A percentile compares a stretch with the other conserved stretches of the same genome.
Conservation (phyloP, 1,140 invertebrate species). For the Melanaphis sacchari region DNA sequence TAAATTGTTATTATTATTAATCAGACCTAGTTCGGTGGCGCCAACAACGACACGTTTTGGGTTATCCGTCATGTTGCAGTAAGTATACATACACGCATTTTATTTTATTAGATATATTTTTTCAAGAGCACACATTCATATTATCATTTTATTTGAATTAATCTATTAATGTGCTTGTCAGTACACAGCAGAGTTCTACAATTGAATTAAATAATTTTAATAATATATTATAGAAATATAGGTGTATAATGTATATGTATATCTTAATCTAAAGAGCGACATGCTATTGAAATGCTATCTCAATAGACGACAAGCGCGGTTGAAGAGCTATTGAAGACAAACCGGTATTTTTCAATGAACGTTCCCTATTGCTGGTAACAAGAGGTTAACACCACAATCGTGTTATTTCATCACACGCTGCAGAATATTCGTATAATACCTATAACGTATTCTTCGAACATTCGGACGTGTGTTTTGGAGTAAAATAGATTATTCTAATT, state of each 20-base stretch:
- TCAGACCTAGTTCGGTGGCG: constrained; percentile 29
- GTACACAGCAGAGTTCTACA: neutral
- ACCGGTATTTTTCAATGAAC: constrained; percentile 56
- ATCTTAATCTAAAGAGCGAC: constrained; percentile 33
- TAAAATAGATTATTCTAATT: neutral
- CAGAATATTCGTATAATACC: neutral
- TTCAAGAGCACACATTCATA: neutral
- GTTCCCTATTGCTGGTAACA: constrained; percentile 46
- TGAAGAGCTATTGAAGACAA: constrained; percentile 55
- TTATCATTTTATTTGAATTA: constrained; percentile 14
- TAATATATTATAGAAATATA: neutral
- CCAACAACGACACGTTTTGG: constrained; percentile 25
- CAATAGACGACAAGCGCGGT: constrained; percentile 48
- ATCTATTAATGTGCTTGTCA: constrained; percentile 43
- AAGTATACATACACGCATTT: neutral
- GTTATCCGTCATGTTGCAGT: neutral
- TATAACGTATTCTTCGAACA: neutral
- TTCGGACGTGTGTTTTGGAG: neutral
- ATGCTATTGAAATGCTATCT: constrained; percentile 53
- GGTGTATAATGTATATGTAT: neutral
- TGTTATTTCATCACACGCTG: constrained; percentile 38
- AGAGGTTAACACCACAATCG: constrained; percentile 51
- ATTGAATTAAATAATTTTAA: constrained; percentile 51
- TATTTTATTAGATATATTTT: constrained; percentile 41
- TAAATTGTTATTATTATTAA: constrained; percentile 21